Evolutionary conservation across 2,113 vertebrate genomes (phyloP).

Genomic region (Cyanocitta stelleri): DNA sequence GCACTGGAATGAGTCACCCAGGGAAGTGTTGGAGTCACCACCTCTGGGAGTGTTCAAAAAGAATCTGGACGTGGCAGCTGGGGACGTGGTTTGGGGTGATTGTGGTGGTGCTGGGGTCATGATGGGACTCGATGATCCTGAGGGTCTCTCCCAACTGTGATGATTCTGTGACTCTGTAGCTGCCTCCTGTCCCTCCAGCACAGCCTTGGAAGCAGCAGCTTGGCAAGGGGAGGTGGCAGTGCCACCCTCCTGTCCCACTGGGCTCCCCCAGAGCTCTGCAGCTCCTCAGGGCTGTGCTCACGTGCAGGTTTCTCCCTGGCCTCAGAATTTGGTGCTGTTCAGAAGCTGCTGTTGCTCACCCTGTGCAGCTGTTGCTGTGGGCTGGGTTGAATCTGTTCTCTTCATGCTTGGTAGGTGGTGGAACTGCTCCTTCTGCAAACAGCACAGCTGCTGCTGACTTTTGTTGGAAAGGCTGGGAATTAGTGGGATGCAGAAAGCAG

Average conservation of each 20-base stretch:
- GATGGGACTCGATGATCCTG: fast-evolving
- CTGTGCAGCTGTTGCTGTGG: background rate
- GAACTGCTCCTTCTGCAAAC: background rate
- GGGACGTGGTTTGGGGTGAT: background rate
- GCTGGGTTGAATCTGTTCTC: background rate
- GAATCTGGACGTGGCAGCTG: background rate
- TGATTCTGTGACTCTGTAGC: background rate
- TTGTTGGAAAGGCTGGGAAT: background rate
- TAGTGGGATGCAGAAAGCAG: background rate
- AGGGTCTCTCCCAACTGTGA: background rate
- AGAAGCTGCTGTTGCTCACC: background rate
- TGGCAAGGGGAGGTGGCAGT: background rate
- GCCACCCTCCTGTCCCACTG: background rate
- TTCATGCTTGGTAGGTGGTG: background rate
- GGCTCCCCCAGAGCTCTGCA: background rate
- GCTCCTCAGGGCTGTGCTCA: background rate
- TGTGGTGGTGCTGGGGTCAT: background rate
- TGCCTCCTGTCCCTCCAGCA: background rate
- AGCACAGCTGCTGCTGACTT: background rate
- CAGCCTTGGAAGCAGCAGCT: background rate
- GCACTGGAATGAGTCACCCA: background rate
- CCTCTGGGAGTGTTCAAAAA: background rate
- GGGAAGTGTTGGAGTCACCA: background rate
- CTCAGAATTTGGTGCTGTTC: fast-evolving
- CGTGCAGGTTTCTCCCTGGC: background rate